Conservation (phyloP, 2,113 vertebrate species). For the Ctenomys sociabilis region DNA sequence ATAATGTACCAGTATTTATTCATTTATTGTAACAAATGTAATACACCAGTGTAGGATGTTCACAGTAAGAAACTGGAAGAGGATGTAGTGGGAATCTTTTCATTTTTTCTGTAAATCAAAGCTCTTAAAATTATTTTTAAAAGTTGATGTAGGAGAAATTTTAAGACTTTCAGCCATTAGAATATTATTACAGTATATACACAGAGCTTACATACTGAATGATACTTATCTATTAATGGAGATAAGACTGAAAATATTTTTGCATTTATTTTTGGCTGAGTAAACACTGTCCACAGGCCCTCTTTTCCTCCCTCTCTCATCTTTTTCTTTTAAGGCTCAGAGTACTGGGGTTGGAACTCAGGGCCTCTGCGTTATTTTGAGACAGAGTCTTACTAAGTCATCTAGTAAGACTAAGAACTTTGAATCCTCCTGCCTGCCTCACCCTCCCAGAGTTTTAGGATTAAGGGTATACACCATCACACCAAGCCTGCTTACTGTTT, state of each 20-base stretch:
- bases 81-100: not conserved
- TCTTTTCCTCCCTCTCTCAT: not conserved
- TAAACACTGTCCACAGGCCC: not conserved
- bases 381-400: not conserved
- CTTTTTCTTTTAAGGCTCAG: not conserved
- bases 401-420: not conserved
- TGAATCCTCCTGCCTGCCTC: not conserved
- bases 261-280: slow-evolving; percentile 2
- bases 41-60: not conserved
- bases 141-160: slow-evolving; percentile 12
- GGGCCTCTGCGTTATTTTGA: not conserved
- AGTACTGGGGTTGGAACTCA: not conserved
- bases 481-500: not conserved
- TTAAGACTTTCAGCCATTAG: not conserved
- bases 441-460: not conserved
- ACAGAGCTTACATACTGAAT: not conserved
- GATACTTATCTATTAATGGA: not conserved
- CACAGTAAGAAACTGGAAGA: not conserved
- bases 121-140: not conserved
- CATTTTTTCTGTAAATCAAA: slow-evolving; percentile 51
- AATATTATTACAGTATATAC: not conserved
- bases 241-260: not conserved
- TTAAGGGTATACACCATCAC: not conserved
- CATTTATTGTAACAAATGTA: not conserved
- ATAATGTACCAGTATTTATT: not conserved